A percentile compares a stretch with the other conserved stretches of the same genome.
Evolutionary conservation across 2,113 vertebrate species (phyloP).

Genomic region (Connochaetes taurinus): DNA sequence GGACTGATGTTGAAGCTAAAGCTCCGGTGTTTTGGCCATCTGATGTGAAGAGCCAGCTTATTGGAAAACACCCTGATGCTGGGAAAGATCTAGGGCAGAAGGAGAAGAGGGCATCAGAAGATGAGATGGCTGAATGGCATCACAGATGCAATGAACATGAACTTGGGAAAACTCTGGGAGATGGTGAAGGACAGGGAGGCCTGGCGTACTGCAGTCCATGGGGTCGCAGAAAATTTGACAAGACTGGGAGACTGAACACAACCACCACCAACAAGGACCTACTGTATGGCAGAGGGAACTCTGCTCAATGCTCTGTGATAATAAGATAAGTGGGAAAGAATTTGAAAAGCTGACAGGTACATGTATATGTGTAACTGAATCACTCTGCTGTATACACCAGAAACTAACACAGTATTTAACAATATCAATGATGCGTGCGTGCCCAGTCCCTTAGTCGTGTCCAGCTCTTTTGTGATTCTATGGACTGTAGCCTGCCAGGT

Average conservation of each 20-base stretch:
- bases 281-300: background rate
- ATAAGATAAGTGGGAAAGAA: background rate
- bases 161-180: background rate
- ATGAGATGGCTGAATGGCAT: background rate
- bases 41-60: background rate
- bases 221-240: fast-evolving
- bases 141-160: background rate
- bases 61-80: background rate
- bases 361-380: background rate
- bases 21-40: fast-evolving
- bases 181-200: background rate
- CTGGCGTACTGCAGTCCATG: background rate
- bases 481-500: background rate
- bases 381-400: background rate
- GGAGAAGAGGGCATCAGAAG: background rate
- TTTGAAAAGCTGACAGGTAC: background rate
- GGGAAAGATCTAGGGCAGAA: background rate
- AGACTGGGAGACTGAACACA: background rate
- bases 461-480: background rate
- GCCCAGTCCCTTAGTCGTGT: background rate
- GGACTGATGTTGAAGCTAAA: background rate
- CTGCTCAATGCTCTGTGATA: background rate
- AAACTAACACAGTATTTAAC: background rate
- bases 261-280: background rate
- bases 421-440: fast-evolving